phyloP scores from a whole-genome alignment of 2,113 vertebrate genomes.

The Hucho hucho region DNA sequence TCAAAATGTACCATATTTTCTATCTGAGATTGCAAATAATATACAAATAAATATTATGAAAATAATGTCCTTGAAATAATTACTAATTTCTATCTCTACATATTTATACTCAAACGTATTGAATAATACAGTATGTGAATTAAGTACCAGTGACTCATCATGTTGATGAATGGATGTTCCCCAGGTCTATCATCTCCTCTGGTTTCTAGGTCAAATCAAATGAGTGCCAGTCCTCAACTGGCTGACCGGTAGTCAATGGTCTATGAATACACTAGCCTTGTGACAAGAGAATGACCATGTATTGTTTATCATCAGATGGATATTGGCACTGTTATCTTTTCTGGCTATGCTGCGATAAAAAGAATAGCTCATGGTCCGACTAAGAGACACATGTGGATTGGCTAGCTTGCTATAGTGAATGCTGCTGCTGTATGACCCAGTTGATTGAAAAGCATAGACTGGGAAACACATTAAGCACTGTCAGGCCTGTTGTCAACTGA shows the following conservation, averaged over 20 bases:
- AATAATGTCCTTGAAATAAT: no score
- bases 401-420: conserved; percentile 6
- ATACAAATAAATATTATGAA: no score
- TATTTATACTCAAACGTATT: not conserved
- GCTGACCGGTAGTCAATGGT: conserved; percentile 36
- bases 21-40: no score
- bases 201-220: conserved; percentile 62
- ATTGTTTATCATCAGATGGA: conserved; percentile 70
- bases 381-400: conserved; percentile 41
- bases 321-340: conserved; percentile 49
- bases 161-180: conserved; percentile 28
- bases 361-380: conserved; percentile 69
- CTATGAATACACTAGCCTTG: conserved; percentile 45
- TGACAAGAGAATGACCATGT: conserved; percentile 70
- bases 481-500: conserved; percentile 54
- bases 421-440: conserved; percentile 55
- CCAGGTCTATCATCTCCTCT: conserved; percentile 6
- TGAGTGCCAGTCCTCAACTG: conserved; percentile 47
- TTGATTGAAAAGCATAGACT: conserved; percentile 55
- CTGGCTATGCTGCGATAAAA: conserved; percentile 56
- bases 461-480: conserved; percentile 52
- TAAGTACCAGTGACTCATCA: conserved; percentile 30
- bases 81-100: not conserved
- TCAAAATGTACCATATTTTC: no score
- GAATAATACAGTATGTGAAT: not conserved